These are phyloP conservation scores for Pristis pectinata DNA, from an alignment of 2,797 vertebrate genomes.

Conservation along the genomic window DNA sequence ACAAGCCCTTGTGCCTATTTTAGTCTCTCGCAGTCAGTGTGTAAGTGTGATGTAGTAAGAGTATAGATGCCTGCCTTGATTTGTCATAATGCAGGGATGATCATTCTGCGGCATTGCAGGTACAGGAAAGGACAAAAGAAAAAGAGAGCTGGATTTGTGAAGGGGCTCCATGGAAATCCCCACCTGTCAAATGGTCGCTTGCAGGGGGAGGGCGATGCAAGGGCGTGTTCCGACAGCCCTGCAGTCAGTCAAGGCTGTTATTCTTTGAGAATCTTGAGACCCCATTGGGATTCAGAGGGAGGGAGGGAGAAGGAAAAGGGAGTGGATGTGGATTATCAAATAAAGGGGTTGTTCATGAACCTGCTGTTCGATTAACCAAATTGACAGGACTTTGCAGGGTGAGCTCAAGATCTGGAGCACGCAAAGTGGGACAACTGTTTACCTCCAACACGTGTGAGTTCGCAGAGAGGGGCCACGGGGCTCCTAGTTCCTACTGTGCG, in stretches of 20 bases:
- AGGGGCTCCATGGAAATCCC: constrained; percentile 39
- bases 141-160: constrained; percentile 53
- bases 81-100: constrained; percentile 78
- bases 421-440: constrained; percentile 45
- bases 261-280: constrained; percentile 24
- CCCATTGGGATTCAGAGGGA: constrained; percentile 41
- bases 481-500: constrained; percentile 43
- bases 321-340: constrained; percentile 43
- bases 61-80: constrained; percentile 76
- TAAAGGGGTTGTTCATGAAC: constrained; percentile 46
- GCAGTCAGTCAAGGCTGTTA: constrained; percentile 11
- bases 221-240: constrained; percentile 39
- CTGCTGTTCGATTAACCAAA: constrained; percentile 41
- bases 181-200: constrained; percentile 45
- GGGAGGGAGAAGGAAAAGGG: constrained; percentile 42
- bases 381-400: constrained; percentile 53
- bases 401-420: neutral
- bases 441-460: constrained; percentile 25
- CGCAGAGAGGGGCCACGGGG: constrained; percentile 19
- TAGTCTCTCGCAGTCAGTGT: constrained; percentile 25
- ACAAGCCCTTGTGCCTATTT: constrained; percentile 30
- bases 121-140: constrained; percentile 66
- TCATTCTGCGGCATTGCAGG: constrained; percentile 80
- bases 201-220: constrained; percentile 39
- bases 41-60: constrained; percentile 23